Conservation (phyloP, 2,113 vertebrate species). For the Anolis carolinensis region DNA sequence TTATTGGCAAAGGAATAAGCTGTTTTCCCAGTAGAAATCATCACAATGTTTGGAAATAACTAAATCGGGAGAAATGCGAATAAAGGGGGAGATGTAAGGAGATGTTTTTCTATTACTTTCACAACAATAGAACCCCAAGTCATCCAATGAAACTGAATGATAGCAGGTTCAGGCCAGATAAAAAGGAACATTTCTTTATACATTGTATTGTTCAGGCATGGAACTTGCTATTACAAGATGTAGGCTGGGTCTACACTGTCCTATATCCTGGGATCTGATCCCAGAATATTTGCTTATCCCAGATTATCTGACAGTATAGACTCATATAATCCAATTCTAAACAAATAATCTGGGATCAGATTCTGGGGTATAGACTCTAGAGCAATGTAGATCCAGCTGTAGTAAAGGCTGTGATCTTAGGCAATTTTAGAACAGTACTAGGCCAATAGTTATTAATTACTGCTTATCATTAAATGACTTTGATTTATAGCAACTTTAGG, state of each 20-base stretch:
- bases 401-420: not conserved
- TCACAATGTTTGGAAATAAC: too few species aligned
- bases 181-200: not conserved
- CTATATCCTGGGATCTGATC: too few species aligned
- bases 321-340: too few species aligned
- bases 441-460: not conserved
- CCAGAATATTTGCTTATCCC: too few species aligned
- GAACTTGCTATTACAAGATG: not conserved
- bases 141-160: not conserved
- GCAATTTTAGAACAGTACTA: not conserved
- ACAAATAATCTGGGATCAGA: too few species aligned
- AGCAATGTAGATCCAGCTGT: too few species aligned
- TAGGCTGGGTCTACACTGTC: too few species aligned
- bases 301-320: too few species aligned
- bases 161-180: not conserved
- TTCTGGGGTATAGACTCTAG: too few species aligned
- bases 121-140: not conserved
- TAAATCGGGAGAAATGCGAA: not conserved
- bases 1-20: not conserved
- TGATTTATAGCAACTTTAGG: too few species aligned
- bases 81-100: not conserved
- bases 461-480: not conserved
- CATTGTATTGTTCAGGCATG: not conserved
- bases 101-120: not conserved
- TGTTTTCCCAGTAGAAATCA: not conserved